phyloP scores from a whole-genome alignment of 1,140 invertebrate species.

The Drosophila punjabiensis region DNA sequence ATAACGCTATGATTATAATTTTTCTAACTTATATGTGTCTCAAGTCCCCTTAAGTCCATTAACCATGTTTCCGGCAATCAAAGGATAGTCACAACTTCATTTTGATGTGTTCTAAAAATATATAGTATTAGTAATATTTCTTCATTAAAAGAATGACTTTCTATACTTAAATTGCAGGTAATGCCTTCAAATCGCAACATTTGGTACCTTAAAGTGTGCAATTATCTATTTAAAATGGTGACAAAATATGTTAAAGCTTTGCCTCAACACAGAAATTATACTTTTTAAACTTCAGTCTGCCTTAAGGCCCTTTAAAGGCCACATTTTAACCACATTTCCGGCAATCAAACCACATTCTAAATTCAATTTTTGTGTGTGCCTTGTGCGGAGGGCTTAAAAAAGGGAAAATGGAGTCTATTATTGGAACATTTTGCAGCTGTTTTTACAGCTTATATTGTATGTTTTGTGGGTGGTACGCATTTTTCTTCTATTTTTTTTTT shows the following conservation, averaged over 20 bases:
- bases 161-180: too few species aligned
- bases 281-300: background rate
- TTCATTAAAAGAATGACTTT: too few species aligned
- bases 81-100: too few species aligned
- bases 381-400: background rate
- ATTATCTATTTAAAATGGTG: background rate
- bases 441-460: slow-evolving; percentile 1
- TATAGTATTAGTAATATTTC: too few species aligned
- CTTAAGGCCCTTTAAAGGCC: background rate
- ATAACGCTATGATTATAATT: too few species aligned
- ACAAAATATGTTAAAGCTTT: background rate
- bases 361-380: background rate
- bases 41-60: too few species aligned
- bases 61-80: too few species aligned
- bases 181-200: background rate
- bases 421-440: slow-evolving; percentile 9
- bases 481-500: background rate
- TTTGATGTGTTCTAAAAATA: too few species aligned
- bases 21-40: too few species aligned
- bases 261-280: background rate
- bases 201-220: background rate
- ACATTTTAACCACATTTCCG: background rate
- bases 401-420: background rate
- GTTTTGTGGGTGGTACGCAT: background rate
- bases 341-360: background rate